Conservation (phyloP, 2,888 invertebrate genomes). For the Steinernema hermaphroditum region DNA sequence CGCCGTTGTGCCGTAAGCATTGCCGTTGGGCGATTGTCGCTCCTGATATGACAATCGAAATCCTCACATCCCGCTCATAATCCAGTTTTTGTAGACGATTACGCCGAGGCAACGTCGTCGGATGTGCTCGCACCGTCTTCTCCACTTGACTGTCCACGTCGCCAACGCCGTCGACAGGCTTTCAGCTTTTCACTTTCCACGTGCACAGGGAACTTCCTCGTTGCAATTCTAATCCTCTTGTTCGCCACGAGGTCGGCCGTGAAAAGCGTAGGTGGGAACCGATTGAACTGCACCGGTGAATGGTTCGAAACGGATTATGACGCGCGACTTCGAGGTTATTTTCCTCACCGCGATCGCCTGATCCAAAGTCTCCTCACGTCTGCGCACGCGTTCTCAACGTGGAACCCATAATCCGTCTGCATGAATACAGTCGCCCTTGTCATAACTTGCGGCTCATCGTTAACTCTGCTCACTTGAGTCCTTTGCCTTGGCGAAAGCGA, state of each 20-base stretch:
- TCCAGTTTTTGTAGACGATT: conserved; percentile 25
- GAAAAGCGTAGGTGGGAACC: not conserved
- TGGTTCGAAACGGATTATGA: conserved; percentile 11
- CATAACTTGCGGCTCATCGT: not conserved
- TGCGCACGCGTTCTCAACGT: not conserved
- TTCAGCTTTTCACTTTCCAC: conserved; percentile 12
- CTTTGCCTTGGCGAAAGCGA: not conserved
- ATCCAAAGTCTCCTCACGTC: not conserved
- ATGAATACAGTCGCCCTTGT: not conserved
- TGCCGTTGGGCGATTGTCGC: not conserved
- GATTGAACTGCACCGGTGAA: not conserved
- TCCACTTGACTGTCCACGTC: not conserved
- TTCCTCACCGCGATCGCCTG: not conserved
- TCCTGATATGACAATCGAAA: conserved; percentile 27
- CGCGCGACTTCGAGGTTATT: conserved; percentile 15
- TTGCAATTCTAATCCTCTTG: conserved; percentile 1
- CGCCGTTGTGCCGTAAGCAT: not conserved
- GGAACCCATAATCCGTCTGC: not conserved
- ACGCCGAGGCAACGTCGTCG: conserved; percentile 16
- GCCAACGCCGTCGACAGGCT: not conserved
- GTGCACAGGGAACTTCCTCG: not conserved
- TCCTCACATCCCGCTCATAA: conserved; percentile 17
- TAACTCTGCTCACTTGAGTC: no score
- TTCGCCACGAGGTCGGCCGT: not conserved
- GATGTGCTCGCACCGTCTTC: not conserved